Evolutionary conservation across 1,140 invertebrate genomes (phyloP), one percentile per base, ranked within the genome.

Genomic region (Trichogramma pretiosum): DNA sequence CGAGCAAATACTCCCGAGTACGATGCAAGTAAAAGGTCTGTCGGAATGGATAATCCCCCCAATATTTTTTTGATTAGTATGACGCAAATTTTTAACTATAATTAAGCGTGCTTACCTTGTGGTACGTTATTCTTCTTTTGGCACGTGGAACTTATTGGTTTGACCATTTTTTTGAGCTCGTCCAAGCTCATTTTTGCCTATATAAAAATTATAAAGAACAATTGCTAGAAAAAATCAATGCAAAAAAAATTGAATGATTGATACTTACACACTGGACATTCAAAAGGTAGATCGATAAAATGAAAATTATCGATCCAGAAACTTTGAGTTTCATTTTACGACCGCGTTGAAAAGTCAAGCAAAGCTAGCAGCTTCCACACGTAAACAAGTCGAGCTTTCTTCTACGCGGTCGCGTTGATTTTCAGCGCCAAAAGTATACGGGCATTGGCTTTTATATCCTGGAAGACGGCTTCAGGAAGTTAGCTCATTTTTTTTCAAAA

Each of bases 81-180:
- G 21, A 16, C 30, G 17, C 24, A 11, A 28, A 5, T 7, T 28
- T 28, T 28, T 1, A 14, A 2, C 22, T 22, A 41, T 1, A 26
- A 19, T 3, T 10, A 30, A 14, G 28, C 16, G 38, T 40, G 40
- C 28, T 33, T n/a, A 34, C 46, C 46, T 8, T 47, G 26, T 8
- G 46, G 21, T 11, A 36, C 39, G n/a, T 33, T 33, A 33, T 22
- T 48, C 36, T 48, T 48, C 8, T 9, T 3, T 30, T 42, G 35
- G 5, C 46, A 48, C 2, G 38, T 24, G 26, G 35, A 36, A 19
- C 30, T 42, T 24, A 48, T 42, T 4, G 46, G 46, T 33, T 40
- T 48, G 11, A 30, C 8, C 16, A 42, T 39, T 0, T 36, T 11
- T 21, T 5, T 36, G 1, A 48, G 23, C 5, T 16, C 46, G 3